Base-by-base conservation (phyloP, 2,888 invertebrate genomes). In the Masnerella sp. region DNA sequence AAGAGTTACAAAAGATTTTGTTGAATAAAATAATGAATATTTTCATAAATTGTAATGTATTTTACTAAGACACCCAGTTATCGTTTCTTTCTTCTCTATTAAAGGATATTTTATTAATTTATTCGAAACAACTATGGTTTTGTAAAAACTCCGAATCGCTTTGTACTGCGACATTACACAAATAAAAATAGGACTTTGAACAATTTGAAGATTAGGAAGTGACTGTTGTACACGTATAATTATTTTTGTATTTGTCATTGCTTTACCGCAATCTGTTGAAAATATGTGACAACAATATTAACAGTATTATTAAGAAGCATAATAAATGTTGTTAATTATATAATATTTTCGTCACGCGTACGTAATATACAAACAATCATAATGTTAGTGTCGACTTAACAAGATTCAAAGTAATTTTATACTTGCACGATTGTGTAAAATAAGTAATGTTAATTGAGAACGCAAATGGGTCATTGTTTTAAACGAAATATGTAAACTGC, bases 301-400 rank as follows among this genome's bases (percentile, higher is more conserved):
- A 28, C 58, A 54, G 54, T 54, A 54, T 54, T 54, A 54, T 25
- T 49, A 67, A 49, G 49, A 30, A 67, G 34, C 18, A 25, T 34
- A 32, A 67, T 58, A 11, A 47, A 47, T 56, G 32, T 56, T 67
- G 28, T 56, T 65, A 65, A 56, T 67, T 67, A 56, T 62, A 47
- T 28, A 7, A 51, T 65, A 54, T 65, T 45, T 65, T 45, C 38
- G 49, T 38, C 45, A 28, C 9, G 38, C 28, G 17, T 28, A 28
- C 47, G 38, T 59, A 28, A 36, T 34, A 22, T 15, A 15, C 5
- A 22, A 2, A 51, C 25, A 15, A 56, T 32, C 18, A 18, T 45
- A 42, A 25, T 45, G 34, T 30, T 34, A 58, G 17, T 43, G 22
- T 11, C 25, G 11, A 59, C 25, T 58, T 32, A 15, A 40, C 40